Evolutionary conservation across 2,888 invertebrate genomes (phyloP).

Genomic region (Drosophila koepferae): DNA sequence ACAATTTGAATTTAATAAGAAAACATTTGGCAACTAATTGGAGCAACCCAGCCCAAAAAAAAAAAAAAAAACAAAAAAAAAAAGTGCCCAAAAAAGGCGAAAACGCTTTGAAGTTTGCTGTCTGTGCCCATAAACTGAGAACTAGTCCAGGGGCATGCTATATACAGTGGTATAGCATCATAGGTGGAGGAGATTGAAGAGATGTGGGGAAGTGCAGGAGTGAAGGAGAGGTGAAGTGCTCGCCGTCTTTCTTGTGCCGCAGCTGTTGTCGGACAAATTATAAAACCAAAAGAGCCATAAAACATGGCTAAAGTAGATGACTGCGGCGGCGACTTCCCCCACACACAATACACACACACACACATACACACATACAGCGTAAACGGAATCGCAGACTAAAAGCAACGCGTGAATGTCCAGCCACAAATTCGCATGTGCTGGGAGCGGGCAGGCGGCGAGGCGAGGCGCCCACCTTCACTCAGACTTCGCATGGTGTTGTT

Average conservation of each 20-base stretch:
- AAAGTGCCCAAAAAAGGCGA: slow-evolving; percentile 49
- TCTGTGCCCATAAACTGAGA: slow-evolving; percentile 49
- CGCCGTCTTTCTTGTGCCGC: slow-evolving; percentile 33
- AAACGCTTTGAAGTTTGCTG: slow-evolving; percentile 65
- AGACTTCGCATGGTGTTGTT: slow-evolving; percentile 1
- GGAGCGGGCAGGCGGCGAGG: neutral
- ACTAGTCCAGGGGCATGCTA: slow-evolving; percentile 42
- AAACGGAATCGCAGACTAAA: slow-evolving; percentile 19
- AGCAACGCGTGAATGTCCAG: slow-evolving; percentile 44
- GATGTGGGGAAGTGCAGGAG: neutral
- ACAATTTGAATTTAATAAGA: slow-evolving; percentile 64
- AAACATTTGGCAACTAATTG: slow-evolving; percentile 71
- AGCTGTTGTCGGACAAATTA: slow-evolving; percentile 64
- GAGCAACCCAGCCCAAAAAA: slow-evolving; percentile 43
- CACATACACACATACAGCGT: neutral
- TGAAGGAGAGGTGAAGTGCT: neutral
- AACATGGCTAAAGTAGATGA: slow-evolving; percentile 62
- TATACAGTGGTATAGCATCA: neutral
- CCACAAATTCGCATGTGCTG: slow-evolving; percentile 38
- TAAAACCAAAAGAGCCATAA: slow-evolving; percentile 66
- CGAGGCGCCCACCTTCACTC: slow-evolving; percentile 12
- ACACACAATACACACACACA: slow-evolving; percentile 1
- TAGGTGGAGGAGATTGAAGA: too few relatives aligned
- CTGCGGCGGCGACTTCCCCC: slow-evolving; percentile 37
- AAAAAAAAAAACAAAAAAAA: neutral